A percentile compares a stretch with the other conserved stretches of the same genome.
These are phyloP conservation scores for Clarias pachynema DNA, from an alignment of 2,797 vertebrate genomes.

Conservation along the genomic window DNA sequence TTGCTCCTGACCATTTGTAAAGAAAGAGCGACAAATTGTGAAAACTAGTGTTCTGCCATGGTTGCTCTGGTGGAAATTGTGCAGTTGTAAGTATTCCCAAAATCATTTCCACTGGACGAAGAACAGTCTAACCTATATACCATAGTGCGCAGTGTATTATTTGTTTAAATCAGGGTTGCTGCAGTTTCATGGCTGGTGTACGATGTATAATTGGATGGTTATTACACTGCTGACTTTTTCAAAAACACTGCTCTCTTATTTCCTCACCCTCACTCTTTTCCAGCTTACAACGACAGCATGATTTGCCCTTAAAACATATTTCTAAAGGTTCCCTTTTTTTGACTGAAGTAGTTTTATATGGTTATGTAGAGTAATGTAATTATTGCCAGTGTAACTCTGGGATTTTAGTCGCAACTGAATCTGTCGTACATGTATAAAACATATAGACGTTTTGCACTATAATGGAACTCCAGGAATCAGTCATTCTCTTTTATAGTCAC, in stretches of 20 bases:
- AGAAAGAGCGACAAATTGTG: too few relatives aligned
- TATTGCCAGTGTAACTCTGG: background rate
- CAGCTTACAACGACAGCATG: too few relatives aligned
- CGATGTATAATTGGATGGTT: background rate
- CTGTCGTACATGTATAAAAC: background rate
- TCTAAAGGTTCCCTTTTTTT: too few relatives aligned
- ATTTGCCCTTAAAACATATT: too few relatives aligned
- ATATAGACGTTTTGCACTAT: background rate
- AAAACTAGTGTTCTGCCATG: constrained; percentile 5
- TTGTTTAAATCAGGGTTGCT: background rate
- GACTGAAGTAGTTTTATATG: background rate
- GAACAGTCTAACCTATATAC: background rate
- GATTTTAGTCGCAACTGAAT: background rate
- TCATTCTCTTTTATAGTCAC: background rate
- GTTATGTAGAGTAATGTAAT: background rate
- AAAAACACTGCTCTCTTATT: background rate
- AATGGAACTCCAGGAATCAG: background rate
- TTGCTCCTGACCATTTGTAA: too few relatives aligned
- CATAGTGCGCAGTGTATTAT: background rate
- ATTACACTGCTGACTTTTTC: background rate
- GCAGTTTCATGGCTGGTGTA: background rate
- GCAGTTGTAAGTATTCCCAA: background rate
- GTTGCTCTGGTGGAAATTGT: background rate
- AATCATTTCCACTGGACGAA: too few relatives aligned
- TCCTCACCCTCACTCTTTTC: too few relatives aligned